Evolutionary conservation across 2,113 vertebrate species (phyloP).

Genomic region (Anhinga anhinga): DNA sequence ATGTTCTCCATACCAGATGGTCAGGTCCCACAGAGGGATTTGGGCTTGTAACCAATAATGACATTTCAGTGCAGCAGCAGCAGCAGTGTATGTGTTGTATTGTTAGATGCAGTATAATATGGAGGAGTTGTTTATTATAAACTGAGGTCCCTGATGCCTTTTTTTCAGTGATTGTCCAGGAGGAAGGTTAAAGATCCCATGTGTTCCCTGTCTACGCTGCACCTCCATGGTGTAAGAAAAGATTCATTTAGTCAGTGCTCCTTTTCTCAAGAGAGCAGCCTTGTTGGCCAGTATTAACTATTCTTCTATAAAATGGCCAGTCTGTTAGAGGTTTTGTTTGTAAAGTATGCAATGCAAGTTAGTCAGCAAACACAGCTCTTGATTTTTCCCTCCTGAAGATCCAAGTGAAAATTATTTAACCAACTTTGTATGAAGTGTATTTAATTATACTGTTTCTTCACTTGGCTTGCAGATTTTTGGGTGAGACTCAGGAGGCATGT

Average conservation of each 20-base stretch:
- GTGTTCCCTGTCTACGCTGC: background rate
- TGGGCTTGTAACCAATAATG: slow-evolving; percentile 27
- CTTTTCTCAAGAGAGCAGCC: background rate
- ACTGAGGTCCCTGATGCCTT: background rate
- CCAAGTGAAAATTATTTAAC: background rate
- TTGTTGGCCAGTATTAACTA: background rate
- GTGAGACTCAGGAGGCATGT: background rate
- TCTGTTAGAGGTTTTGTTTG: background rate
- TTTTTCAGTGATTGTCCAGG: background rate
- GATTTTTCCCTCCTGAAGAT: background rate
- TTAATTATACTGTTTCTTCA: background rate
- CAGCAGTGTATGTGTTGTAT: background rate
- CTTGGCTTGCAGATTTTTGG: background rate
- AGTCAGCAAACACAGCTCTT: background rate
- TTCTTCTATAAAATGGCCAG: background rate
- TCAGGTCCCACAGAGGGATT: slow-evolving; percentile 12
- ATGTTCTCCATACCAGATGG: background rate
- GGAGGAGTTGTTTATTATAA: background rate
- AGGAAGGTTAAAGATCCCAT: slow-evolving; percentile 16
- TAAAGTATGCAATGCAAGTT: background rate
- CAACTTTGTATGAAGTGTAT: background rate
- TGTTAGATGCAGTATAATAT: background rate
- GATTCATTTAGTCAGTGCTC: background rate
- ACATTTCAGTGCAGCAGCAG: background rate
- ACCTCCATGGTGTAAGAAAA: background rate